phyloP scores from a whole-genome alignment of 2,888 invertebrate genomes.

The Brachylomia viminalis region DNA sequence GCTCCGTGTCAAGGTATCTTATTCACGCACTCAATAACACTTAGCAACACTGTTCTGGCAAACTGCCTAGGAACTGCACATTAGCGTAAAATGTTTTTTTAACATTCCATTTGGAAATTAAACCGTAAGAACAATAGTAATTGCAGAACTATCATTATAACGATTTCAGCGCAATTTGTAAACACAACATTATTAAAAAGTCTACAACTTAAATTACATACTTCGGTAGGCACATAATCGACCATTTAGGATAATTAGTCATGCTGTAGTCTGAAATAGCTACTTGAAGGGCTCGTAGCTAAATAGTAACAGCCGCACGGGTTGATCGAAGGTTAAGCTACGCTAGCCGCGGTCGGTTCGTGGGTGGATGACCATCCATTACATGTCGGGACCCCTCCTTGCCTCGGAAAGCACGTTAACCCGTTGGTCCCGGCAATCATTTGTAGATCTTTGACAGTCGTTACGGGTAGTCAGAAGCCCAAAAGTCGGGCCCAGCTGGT shows the following conservation, averaged over 20 bases:
- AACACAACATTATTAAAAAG: conserved; percentile 11
- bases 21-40: conserved; percentile 29
- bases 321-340: no score
- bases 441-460: no score
- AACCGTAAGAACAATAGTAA: conserved; percentile 43
- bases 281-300: neutral
- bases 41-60: conserved; percentile 54
- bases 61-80: conserved; percentile 38
- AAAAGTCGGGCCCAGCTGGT: no score
- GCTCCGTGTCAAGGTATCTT: conserved; percentile 28
- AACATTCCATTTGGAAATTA: conserved; percentile 20
- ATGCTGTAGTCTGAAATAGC: neutral
- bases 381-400: no score
- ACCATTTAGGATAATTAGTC: neutral
- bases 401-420: no score
- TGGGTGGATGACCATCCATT: no score
- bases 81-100: conserved; percentile 29
- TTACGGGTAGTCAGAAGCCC: no score
- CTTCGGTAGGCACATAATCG: conserved; percentile 8
- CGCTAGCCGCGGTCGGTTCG: no score
- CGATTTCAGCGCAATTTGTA: conserved; percentile 14
- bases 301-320: no score
- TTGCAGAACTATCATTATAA: conserved; percentile 32
- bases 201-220: conserved; percentile 13
- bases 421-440: no score